Evolutionary conservation across 2,888 invertebrate species (phyloP).

Genomic region (Heliconius sara): DNA sequence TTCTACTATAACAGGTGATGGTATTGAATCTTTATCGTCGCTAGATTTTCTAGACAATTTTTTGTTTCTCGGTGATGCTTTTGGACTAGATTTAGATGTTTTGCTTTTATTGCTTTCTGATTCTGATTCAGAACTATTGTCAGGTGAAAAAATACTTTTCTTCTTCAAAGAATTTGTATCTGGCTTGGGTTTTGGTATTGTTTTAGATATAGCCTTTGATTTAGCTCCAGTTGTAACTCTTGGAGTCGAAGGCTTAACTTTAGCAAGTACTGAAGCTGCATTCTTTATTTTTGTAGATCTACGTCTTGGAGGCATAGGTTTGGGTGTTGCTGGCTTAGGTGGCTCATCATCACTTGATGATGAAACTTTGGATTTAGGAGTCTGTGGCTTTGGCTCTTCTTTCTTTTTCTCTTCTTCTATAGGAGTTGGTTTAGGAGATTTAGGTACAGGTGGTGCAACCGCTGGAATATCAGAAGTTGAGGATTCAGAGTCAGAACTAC

Average conservation of each 20-base stretch:
- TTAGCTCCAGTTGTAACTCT: conserved; percentile 71
- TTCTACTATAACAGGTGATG: conserved; percentile 57
- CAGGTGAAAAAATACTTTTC: conserved; percentile 93
- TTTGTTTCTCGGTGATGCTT: conserved; percentile 66
- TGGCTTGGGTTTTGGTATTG: conserved; percentile 64
- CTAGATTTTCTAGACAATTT: conserved; percentile 70
- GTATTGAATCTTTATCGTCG: conserved; percentile 66
- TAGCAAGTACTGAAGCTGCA: conserved; percentile 85
- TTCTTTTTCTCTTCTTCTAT: conserved; percentile 71
- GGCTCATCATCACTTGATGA: conserved; percentile 86
- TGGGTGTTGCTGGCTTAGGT: conserved; percentile 70
- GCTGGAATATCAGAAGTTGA: conserved; percentile 79
- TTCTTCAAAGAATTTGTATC: conserved; percentile 81
- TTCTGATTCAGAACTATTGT: conserved; percentile 84
- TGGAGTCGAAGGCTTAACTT: conserved; percentile 70
- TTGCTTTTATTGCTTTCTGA: conserved; percentile 67
- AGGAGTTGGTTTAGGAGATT: conserved; percentile 73
- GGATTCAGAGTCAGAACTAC: conserved; percentile 89
- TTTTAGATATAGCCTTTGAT: conserved; percentile 71
- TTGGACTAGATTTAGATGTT: conserved; percentile 63
- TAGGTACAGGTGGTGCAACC: conserved; percentile 58
- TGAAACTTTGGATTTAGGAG: conserved; percentile 74
- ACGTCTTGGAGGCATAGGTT: conserved; percentile 74
- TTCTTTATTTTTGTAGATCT: conserved; percentile 86
- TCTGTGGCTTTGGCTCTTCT: conserved; percentile 66